These are phyloP conservation scores for Drosophila parabipectinata DNA, from an alignment of 1,140 invertebrate genomes.

Conservation along the genomic window DNA sequence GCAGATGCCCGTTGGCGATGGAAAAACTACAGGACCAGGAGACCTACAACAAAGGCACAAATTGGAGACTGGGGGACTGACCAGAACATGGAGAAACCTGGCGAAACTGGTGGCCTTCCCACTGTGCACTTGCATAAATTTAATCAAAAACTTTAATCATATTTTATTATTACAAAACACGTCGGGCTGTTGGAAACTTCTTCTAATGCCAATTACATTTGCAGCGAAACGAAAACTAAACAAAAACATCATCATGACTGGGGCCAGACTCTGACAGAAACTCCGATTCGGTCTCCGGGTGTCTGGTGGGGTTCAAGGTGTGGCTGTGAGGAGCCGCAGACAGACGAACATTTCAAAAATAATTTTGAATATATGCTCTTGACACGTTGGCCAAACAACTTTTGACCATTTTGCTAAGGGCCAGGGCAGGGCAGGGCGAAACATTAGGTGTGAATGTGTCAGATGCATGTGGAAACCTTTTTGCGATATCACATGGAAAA, in stretches of 20 bases:
- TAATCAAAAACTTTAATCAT: conserved; percentile 83
- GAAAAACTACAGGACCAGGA: background rate
- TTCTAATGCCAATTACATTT: conserved; percentile 82
- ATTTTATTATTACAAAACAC: conserved; percentile 83
- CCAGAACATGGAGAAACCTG: conserved; percentile 29
- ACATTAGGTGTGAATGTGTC: conserved; percentile 80
- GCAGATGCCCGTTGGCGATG: conserved; percentile 37
- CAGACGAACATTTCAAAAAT: conserved; percentile 77
- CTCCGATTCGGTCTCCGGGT: background rate
- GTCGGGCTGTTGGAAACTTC: conserved; percentile 63
- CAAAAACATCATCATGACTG: conserved; percentile 35
- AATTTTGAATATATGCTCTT: conserved; percentile 82
- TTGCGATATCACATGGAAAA: conserved; percentile 39
- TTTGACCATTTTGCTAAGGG: conserved; percentile 20
- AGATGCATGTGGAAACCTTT: conserved; percentile 71
- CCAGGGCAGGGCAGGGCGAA: conserved; percentile 3
- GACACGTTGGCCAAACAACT: conserved; percentile 71
- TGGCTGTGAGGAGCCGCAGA: conserved; percentile 17
- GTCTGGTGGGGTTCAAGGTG: conserved; percentile 11
- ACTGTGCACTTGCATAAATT: conserved; percentile 76
- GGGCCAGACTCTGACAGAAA: conserved; percentile 10
- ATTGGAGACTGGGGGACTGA: background rate
- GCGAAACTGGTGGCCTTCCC: conserved; percentile 22
- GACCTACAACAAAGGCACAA: conserved; percentile 3
- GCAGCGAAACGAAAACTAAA: conserved; percentile 76